A percentile compares a stretch with the other conserved stretches of the same genome.
These are phyloP conservation scores for Crotalus horridus DNA, from an alignment of 2,113 vertebrate genomes.

Conservation along the genomic window DNA sequence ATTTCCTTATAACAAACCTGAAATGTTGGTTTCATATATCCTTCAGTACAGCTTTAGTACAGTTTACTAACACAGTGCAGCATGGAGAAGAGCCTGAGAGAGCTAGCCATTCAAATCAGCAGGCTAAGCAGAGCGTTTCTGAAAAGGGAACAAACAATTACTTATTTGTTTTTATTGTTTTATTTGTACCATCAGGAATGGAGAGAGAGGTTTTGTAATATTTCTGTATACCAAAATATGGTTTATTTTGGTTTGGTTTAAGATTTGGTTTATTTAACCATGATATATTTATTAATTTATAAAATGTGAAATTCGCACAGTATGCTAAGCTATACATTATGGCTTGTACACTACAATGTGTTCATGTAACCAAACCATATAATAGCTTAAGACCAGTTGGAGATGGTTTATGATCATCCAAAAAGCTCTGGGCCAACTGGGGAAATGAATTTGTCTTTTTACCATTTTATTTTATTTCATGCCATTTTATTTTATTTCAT, in stretches of 20 bases:
- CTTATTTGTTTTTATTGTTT: background rate
- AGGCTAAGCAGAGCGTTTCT: background rate
- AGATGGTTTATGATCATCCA: background rate
- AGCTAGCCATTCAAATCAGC: background rate
- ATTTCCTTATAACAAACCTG: too few relatives aligned
- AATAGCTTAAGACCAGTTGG: background rate
- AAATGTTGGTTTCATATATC: too few relatives aligned
- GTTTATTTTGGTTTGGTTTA: too few relatives aligned
- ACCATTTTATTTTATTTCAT: background rate
- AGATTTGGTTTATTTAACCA: too few relatives aligned
- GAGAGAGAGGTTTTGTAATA: background rate
- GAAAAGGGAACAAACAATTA: background rate
- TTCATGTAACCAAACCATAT: background rate
- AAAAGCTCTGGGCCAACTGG: background rate
- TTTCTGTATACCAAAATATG: background rate
- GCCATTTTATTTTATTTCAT: background rate
- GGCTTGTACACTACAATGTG: background rate
- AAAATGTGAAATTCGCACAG: too few relatives aligned
- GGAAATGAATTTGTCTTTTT: background rate
- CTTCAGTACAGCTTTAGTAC: background rate
- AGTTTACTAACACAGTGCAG: background rate
- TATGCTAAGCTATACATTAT: background rate
- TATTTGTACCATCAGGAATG: background rate
- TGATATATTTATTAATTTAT: too few relatives aligned
- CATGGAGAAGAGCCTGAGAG: background rate